Evolutionary conservation across 2,113 vertebrate genomes (phyloP), one percentile per base, ranked within the genome.

Genomic region (Vulpes vulpes): DNA sequence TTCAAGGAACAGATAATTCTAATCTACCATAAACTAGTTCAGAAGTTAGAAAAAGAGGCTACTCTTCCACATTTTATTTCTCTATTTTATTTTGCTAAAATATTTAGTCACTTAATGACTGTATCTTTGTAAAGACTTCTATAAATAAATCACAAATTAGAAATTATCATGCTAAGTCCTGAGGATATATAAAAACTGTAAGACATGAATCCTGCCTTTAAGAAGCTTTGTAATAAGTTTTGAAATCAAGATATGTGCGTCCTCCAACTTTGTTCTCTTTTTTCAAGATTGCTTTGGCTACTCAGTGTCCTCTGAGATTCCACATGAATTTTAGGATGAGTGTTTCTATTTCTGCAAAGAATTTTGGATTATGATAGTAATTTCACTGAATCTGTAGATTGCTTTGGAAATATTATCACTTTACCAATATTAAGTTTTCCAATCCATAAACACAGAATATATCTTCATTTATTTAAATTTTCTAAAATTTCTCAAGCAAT

Each of bases 391-490:
- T 85, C 43, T 93, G 8, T 20, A 85, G 16, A 69, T 23, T 71
- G 78, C 19, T 71, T 38, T 76, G 32, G 23, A 38, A 64, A 93
- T 38, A 93, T 32, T 59, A 43, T 84, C 55, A 73, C 60, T 62
- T 93, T 74, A 84, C 53, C 43, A 62, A 51, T 62, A 89, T 25
- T 49, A 71, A 89, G 43, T 62, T 19, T 89, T 78, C 57, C 9
- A 89, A 22, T 74, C 57, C 8, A 85, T 8, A 22, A 62, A 74
- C 14, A 74, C 69, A 62, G 55, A 16, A 35, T 19, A 6, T 62
- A 71, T 62, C 60, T 84, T 32, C n/a, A 84, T 93, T 76, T 93
- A 32, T 32, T 90, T 80, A 76, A 85, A 12, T 76, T 81, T 93
- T 74, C 53, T 4, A 67, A 76, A 84, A 64, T 64, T 85, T 53